Conservation (phyloP, 1,140 invertebrate genomes). For the Nasonia giraulti region DNA sequence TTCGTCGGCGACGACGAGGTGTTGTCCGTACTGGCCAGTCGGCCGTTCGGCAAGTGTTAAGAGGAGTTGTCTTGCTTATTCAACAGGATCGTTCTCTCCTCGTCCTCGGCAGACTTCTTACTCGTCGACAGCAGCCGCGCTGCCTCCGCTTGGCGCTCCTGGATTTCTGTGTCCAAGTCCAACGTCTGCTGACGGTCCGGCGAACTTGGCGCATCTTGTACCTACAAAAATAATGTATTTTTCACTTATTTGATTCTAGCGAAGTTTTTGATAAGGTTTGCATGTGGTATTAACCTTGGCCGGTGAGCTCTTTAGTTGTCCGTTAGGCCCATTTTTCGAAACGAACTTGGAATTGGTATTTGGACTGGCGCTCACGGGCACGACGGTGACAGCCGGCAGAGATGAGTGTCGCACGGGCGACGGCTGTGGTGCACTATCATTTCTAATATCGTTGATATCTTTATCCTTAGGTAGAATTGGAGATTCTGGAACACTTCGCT, state of each 20-base stretch:
- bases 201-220: constrained; percentile 49
- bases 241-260: neutral
- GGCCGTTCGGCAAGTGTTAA: constrained; percentile 68
- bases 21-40: constrained; percentile 45
- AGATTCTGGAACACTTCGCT: constrained; percentile 72
- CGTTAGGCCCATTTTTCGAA: constrained; percentile 65
- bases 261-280: neutral
- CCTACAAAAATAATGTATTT: constrained; percentile 4
- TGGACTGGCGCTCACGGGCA: constrained; percentile 68
- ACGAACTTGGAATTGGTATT: constrained; percentile 66
- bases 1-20: constrained; percentile 49
- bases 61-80: constrained; percentile 59
- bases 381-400: constrained; percentile 39
- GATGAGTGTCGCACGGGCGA: constrained; percentile 44
- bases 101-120: constrained; percentile 60
- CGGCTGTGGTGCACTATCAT: constrained; percentile 16
- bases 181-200: constrained; percentile 55
- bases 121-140: constrained; percentile 52
- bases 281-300: constrained; percentile 60
- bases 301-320: constrained; percentile 67
- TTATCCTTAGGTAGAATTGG: constrained; percentile 66
- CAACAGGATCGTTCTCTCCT: constrained; percentile 65
- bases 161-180: constrained; percentile 61
- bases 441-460: constrained; percentile 50
- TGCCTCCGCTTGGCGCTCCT: constrained; percentile 57